These are phyloP conservation scores for Hippopotamus amphibius DNA, from an alignment of 2,113 vertebrate genomes.

Conservation along the genomic window DNA sequence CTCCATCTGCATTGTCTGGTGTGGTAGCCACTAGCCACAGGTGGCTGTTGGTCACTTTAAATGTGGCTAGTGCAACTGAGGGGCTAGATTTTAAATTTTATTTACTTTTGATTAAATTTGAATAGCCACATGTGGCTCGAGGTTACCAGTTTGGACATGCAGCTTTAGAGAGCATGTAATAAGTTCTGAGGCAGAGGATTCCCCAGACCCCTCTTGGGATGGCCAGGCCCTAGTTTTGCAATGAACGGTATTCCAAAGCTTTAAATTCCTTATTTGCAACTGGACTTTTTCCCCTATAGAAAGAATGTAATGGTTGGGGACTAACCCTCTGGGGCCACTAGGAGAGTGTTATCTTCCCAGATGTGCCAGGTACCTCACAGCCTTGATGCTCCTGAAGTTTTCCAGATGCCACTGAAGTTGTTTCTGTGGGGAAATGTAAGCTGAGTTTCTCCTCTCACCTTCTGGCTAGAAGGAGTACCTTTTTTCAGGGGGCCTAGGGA, in stretches of 20 bases:
- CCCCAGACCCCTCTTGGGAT: not conserved
- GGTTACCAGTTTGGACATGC: not conserved
- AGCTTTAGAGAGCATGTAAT: not conserved
- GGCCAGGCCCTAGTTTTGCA: not conserved
- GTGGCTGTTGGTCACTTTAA: not conserved
- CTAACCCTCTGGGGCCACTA: rapidly evolving
- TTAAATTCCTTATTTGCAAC: not conserved
- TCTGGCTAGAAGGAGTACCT: not conserved
- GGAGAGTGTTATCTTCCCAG: not conserved
- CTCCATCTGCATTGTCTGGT: not conserved
- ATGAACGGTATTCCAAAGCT: not conserved
- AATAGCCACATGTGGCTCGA: not conserved
- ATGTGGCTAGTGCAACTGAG: not conserved
- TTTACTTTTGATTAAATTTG: not conserved
- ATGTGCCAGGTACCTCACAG: not conserved
- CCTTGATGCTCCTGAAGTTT: not conserved
- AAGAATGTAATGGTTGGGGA: not conserved
- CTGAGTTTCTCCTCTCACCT: not conserved
- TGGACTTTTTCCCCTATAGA: not conserved
- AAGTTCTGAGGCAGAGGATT: not conserved
- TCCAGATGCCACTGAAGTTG: not conserved
- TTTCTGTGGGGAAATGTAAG: not conserved
- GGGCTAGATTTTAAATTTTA: not conserved
- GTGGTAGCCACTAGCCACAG: not conserved
- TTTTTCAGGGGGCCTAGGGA: not conserved